phyloP scores from a whole-genome alignment of 2,113 vertebrate species.

The Cercocebus atys region DNA sequence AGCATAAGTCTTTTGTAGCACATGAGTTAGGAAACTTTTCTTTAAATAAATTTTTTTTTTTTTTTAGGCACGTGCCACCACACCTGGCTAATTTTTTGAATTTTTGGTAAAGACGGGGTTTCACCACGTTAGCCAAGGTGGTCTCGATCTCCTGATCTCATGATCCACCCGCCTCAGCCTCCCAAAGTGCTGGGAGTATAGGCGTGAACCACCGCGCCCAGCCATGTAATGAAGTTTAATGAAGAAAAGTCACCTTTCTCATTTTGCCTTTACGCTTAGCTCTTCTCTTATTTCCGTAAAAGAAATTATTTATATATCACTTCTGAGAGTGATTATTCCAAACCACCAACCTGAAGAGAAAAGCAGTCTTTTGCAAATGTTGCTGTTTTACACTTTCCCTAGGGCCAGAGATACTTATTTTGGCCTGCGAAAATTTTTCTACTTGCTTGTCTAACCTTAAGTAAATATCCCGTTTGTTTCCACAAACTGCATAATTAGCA shows the following conservation, averaged over 20 bases:
- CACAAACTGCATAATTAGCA: conserved; percentile 22
- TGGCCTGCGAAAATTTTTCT: conserved; percentile 39
- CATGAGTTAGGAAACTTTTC: no score
- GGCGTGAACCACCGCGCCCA: no score
- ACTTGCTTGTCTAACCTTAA: neutral
- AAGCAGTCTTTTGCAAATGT: neutral
- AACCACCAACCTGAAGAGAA: neutral
- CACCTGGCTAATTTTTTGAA: no score
- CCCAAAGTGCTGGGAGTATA: no score
- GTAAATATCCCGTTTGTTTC: conserved; percentile 35
- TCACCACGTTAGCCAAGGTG: no score
- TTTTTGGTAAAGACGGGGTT: no score
- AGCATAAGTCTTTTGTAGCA: no score
- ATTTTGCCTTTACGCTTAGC: neutral
- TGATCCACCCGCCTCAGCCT: no score
- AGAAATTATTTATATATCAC: neutral
- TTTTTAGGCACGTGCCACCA: no score
- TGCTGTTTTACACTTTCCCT: neutral
- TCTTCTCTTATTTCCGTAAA: conserved; percentile 28
- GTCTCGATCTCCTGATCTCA: no score
- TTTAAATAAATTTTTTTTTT: no score
- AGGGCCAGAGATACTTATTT: conserved; percentile 51
- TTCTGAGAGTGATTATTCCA: neutral
- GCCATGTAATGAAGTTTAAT: neutral
- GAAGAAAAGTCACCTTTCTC: neutral